Percentiles rank a stretch among this genome's conserved stretches.
phyloP scores from a whole-genome alignment of 2,888 invertebrate genomes.

The Drosophila helvetica region DNA sequence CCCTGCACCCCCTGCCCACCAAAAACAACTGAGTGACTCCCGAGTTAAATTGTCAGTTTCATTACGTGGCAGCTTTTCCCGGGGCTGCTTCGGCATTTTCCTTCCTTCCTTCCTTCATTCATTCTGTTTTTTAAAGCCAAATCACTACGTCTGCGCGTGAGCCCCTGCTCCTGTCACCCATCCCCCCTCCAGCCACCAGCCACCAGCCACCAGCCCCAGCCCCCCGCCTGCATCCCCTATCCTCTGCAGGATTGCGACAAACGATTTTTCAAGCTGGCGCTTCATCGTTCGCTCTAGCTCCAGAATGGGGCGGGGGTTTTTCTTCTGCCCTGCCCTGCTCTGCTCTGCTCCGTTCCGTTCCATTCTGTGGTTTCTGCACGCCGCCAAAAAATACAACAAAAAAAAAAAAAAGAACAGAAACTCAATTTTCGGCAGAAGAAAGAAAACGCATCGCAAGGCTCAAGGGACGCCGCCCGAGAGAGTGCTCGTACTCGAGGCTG shows the following conservation, averaged over 20 bases:
- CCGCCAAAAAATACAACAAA: constrained; percentile 32
- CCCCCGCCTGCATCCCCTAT: too few relatives aligned
- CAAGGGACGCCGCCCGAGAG: constrained; percentile 44
- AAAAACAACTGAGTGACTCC: constrained; percentile 51
- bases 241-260: constrained; percentile 68
- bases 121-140: constrained; percentile 63
- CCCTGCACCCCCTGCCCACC: neutral
- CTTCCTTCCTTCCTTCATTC: constrained; percentile 4
- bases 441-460: constrained; percentile 40
- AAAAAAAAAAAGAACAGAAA: constrained; percentile 24
- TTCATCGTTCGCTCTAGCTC: constrained; percentile 50
- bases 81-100: constrained; percentile 21
- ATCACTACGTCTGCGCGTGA: constrained; percentile 73
- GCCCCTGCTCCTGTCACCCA: constrained; percentile 18
- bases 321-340: constrained; percentile 33
- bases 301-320: constrained; percentile 37
- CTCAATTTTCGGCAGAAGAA: constrained; percentile 57
- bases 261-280: constrained; percentile 78
- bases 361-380: constrained; percentile 56
- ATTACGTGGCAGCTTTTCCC: constrained; percentile 65
- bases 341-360: constrained; percentile 34
- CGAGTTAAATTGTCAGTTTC: constrained; percentile 80
- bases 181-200: constrained; percentile 28
- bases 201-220: constrained; percentile 38
- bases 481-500: constrained; percentile 45